These are phyloP conservation scores for Tolmerus cingulatus DNA, from an alignment of 2,888 invertebrate genomes.

Conservation along the genomic window DNA sequence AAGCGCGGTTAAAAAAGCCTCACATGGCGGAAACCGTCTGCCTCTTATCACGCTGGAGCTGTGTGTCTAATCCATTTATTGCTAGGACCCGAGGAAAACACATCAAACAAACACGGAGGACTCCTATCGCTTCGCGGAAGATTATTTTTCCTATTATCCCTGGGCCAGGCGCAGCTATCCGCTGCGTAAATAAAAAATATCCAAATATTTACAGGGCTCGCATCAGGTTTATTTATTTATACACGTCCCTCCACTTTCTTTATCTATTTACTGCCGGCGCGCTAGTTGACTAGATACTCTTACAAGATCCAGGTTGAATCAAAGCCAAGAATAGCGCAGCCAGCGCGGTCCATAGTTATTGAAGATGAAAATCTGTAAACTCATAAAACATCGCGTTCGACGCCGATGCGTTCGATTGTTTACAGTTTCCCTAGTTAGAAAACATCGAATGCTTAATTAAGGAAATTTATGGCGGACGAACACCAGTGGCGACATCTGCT, in stretches of 20 bases:
- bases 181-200: slow-evolving; percentile 24
- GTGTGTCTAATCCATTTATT: slow-evolving; percentile 33
- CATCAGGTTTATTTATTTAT: slow-evolving; percentile 34
- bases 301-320: slow-evolving; percentile 13
- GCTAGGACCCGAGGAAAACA: slow-evolving; percentile 16
- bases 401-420: not conserved
- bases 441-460: slow-evolving; percentile 31
- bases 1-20: not conserved
- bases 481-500: not conserved
- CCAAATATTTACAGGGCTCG: slow-evolving; percentile 48
- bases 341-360: not conserved
- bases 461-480: slow-evolving; percentile 16
- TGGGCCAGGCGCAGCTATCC: not conserved
- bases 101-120: slow-evolving; percentile 24
- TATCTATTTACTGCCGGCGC: not conserved
- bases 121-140: slow-evolving; percentile 7
- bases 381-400: slow-evolving; percentile 10
- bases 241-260: not conserved
- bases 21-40: slow-evolving; percentile 3
- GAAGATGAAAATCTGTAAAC: slow-evolving; percentile 31
- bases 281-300: slow-evolving; percentile 4
- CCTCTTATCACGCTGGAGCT: slow-evolving; percentile 13
- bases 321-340: not conserved
- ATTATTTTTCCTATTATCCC: slow-evolving; percentile 26
- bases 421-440: slow-evolving; percentile 11